Base-by-base conservation (phyloP, 2,113 vertebrate species). In the Entosphenus tridentatus region DNA sequence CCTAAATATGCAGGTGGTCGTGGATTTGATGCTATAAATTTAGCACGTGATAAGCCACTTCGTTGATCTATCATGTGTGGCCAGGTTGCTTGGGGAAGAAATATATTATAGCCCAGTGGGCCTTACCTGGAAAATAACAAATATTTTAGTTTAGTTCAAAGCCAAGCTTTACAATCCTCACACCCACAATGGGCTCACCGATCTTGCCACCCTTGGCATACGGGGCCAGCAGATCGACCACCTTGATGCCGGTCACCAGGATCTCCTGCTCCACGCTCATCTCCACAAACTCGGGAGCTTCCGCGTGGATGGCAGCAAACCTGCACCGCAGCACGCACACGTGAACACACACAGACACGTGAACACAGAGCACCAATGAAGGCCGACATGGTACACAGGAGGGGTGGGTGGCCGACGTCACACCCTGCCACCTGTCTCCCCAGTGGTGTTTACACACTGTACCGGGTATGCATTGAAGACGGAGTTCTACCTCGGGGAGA, bases 221-320 rank as follows among this genome's bases (percentile, higher is more conserved):
- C 1, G 92, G 93, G 57, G 92, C 93, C 77, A 98, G 77, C 72
- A 98, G 83, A 73, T 98, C 92, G 71, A 96, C 93, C 70, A 95
- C 92, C 78, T 95, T 96, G 73, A 98, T 98, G 55, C 93, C 92
- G 0, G 92, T 98, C 39, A 98, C 93, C 82, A 98, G 79, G 74
- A 98, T 98, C 79, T 98, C 93, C 80, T 98, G 93, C 70, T 96
- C 90, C 1, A 96, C 90, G 9, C 93, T 96, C 93, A 96, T 98
- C 79, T 98, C 93, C 67, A 87, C 80, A 1, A 96, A 98, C 59
- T 89, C 87, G 0, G 93, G 93, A 57, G 92, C 93, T 75, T 98
- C 93, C 0, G 93, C 93, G n/a, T 95, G 92, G 77, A 96, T 96
- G 11, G 90, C 76, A 70, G 93, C 85, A 74, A 85, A 88, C 72